Conservation (phyloP, 2,797 vertebrate genomes). For the Onychomys leucogaster region DNA sequence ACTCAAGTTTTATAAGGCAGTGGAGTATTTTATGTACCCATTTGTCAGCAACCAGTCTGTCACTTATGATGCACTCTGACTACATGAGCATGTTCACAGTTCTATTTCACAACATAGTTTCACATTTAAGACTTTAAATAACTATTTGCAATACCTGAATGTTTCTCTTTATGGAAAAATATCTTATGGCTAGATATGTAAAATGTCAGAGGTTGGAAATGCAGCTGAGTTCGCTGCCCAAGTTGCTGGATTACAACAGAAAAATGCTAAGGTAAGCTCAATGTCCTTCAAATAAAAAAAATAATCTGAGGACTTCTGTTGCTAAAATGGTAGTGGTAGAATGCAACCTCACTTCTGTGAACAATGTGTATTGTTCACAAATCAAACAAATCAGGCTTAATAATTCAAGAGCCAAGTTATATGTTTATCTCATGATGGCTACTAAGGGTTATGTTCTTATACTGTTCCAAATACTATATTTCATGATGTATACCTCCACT, state of each 20-base stretch:
- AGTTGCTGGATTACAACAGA: neutral
- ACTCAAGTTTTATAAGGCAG: slow-evolving; percentile 3
- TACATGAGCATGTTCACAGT: neutral
- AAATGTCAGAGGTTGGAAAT: slow-evolving; percentile 46
- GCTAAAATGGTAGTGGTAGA: neutral
- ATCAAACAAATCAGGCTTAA: slow-evolving; percentile 10
- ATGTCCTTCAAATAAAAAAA: slow-evolving; percentile 49
- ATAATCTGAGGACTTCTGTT: neutral
- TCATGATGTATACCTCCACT: neutral
- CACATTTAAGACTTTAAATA: neutral
- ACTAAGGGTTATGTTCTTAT: neutral
- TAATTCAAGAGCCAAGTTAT: neutral
- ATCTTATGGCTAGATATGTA: neutral
- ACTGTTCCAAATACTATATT: neutral
- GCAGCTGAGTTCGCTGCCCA: neutral
- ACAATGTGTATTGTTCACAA: neutral
- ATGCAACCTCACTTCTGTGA: neutral
- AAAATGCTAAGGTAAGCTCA: slow-evolving; percentile 43
- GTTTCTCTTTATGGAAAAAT: slow-evolving; percentile 38
- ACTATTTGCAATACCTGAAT: neutral
- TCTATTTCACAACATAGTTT: slow-evolving; percentile 32
- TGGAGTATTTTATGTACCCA: neutral
- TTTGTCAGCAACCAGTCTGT: neutral
- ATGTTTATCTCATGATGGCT: neutral
- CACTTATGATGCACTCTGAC: neutral